A percentile compares a stretch with the other conserved stretches of the same genome.
Evolutionary conservation across 2,888 invertebrate genomes (phyloP).

Genomic region (Pollenia labialis): DNA sequence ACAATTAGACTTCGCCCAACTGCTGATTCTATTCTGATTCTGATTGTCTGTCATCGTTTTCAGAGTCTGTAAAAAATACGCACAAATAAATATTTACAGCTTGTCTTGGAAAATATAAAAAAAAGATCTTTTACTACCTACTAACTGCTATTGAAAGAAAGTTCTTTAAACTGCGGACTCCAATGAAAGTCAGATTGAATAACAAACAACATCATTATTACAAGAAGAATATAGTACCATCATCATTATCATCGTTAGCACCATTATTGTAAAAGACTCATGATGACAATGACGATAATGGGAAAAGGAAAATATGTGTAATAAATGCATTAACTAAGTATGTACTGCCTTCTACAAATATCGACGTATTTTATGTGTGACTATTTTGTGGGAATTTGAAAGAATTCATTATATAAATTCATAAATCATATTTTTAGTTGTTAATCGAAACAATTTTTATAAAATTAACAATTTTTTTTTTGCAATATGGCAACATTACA

Average conservation of each 20-base stretch:
- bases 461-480: too few relatives aligned
- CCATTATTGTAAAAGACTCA: slow-evolving; percentile 9
- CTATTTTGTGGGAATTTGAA: not conserved
- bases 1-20: not conserved
- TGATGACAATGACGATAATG: slow-evolving; percentile 51
- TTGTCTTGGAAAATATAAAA: slow-evolving; percentile 23
- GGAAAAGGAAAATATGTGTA: slow-evolving; percentile 41
- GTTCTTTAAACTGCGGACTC: not conserved
- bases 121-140: slow-evolving; percentile 21
- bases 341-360: not conserved
- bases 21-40: too few relatives aligned
- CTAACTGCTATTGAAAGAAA: not conserved
- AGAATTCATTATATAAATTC: not conserved
- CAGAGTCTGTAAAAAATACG: slow-evolving; percentile 33
- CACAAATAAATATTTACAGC: slow-evolving; percentile 27
- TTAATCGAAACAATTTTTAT: too few relatives aligned
- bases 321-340: not conserved
- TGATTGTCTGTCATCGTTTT: not conserved
- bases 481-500: too few relatives aligned
- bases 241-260: slow-evolving; percentile 30
- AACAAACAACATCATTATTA: slow-evolving; percentile 10
- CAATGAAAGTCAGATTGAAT: slow-evolving; percentile 37
- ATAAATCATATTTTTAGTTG: too few relatives aligned
- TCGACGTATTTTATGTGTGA: not conserved
- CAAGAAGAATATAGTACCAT: not conserved